Evolutionary conservation across 2,113 vertebrate species (phyloP).

Genomic region (Elaphurus davidianus): DNA sequence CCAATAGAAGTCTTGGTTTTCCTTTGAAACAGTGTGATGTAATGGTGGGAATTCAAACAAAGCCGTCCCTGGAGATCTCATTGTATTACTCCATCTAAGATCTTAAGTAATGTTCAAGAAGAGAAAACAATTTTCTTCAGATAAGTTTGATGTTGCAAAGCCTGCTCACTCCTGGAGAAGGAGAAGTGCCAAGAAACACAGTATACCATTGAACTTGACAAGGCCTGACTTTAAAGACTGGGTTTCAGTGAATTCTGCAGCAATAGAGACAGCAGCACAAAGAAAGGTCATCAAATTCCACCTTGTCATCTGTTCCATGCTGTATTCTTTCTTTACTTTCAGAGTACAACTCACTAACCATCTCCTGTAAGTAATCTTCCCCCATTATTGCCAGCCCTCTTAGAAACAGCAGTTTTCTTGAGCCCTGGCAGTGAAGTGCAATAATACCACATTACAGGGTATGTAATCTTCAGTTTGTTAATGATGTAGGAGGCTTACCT

Average conservation of each 20-base stretch:
- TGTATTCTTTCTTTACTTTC: not conserved
- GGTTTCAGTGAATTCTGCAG: not conserved
- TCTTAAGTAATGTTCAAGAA: not conserved
- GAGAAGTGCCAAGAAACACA: not conserved
- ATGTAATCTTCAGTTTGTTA: not conserved
- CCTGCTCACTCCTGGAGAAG: not conserved
- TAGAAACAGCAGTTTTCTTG: not conserved
- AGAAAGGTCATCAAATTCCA: not conserved
- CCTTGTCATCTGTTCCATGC: not conserved
- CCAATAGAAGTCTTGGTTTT: not conserved
- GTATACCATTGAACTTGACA: not conserved
- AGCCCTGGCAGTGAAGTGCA: not conserved
- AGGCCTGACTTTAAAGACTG: not conserved
- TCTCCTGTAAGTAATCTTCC: not conserved
- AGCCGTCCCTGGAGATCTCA: not conserved
- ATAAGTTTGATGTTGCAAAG: not conserved
- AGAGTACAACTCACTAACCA: not conserved
- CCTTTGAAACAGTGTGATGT: not conserved
- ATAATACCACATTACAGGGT: not conserved
- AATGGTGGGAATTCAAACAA: not conserved
- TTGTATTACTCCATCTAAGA: not conserved
- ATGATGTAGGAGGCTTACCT: not conserved
- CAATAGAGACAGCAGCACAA: not conserved
- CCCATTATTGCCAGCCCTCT: not conserved
- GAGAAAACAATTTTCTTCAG: not conserved